Conservation (phyloP, 2,113 vertebrate species). For the Pachypanchax playfairii region DNA sequence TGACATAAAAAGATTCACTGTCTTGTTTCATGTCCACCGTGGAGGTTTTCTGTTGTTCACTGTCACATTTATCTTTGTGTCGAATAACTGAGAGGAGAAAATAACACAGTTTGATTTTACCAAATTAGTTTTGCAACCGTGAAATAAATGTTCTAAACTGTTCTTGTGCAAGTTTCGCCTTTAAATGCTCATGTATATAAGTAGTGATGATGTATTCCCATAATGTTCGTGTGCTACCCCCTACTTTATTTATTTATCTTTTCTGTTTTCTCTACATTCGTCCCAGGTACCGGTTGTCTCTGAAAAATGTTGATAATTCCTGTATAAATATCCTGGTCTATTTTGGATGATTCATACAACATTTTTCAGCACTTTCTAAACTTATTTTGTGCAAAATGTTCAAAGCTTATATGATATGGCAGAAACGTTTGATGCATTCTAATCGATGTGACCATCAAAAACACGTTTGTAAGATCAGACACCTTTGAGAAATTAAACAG, state of each 20-base stretch:
- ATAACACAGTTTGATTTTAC: neutral
- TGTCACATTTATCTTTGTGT: conserved; percentile 17
- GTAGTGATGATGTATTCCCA: conserved; percentile 4
- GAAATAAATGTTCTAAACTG: conserved; percentile 3
- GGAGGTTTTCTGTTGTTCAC: neutral
- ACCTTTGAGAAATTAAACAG: conserved; percentile 10
- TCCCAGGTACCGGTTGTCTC: neutral
- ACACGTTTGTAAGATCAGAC: conserved; percentile 17
- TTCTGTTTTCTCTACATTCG: conserved; percentile 8
- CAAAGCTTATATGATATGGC: neutral
- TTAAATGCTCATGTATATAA: neutral
- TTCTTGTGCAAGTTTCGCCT: neutral
- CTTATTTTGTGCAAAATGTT: conserved; percentile 16
- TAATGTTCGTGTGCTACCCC: neutral
- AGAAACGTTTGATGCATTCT: conserved; percentile 1
- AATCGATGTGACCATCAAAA: neutral
- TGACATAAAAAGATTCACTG: neutral
- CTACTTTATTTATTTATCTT: conserved; percentile 5
- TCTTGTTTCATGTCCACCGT: neutral
- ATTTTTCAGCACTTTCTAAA: no score
- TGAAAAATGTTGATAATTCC: neutral
- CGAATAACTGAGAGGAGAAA: neutral
- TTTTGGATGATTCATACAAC: conserved; percentile 1
- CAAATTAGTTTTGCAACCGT: conserved; percentile 4
- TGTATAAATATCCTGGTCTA: neutral